A percentile compares a stretch with the other conserved stretches of the same genome.
Evolutionary conservation across 1,140 invertebrate genomes (phyloP).

Genomic region (Drosophila jambulina): DNA sequence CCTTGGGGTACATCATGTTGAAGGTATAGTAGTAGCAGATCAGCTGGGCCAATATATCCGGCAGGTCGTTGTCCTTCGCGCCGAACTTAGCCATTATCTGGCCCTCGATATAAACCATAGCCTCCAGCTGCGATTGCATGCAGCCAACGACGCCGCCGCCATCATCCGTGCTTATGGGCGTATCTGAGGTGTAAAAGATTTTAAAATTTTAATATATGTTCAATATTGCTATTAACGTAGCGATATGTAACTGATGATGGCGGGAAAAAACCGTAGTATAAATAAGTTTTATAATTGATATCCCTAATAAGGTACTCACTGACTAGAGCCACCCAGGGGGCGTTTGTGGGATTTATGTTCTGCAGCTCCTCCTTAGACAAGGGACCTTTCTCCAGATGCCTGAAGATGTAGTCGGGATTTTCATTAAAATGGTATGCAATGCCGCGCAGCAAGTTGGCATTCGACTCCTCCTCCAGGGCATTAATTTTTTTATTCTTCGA

Average conservation of each 20-base stretch:
- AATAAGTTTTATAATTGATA: too few relatives aligned
- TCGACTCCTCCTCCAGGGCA: constrained; percentile 59
- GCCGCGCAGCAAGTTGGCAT: constrained; percentile 67
- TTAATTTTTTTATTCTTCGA: constrained; percentile 73
- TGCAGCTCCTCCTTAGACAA: constrained; percentile 63
- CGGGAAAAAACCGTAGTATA: too few relatives aligned
- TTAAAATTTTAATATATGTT: neutral
- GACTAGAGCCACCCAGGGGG: constrained; percentile 78
- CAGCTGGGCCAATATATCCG: constrained; percentile 74
- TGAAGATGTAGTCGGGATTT: constrained; percentile 74
- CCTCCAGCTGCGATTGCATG: constrained; percentile 40
- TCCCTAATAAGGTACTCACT: constrained; percentile 48
- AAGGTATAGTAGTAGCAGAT: constrained; percentile 82
- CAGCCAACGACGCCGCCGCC: constrained; percentile 3
- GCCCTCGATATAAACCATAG: constrained; percentile 74
- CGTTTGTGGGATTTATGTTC: constrained; percentile 70
- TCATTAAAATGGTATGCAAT: constrained; percentile 74
- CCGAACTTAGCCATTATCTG: constrained; percentile 65
- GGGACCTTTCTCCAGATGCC: constrained; percentile 59
- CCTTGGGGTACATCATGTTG: constrained; percentile 81
- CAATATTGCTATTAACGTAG: too few relatives aligned
- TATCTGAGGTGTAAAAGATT: constrained; percentile 31
- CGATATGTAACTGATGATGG: too few relatives aligned
- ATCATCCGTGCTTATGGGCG: constrained; percentile 33
- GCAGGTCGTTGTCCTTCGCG: constrained; percentile 55